A percentile compares a stretch with the other conserved stretches of the same genome.
Evolutionary conservation across 2,797 vertebrate genomes (phyloP).

Genomic region (Pipistrellus pygmaeus): DNA sequence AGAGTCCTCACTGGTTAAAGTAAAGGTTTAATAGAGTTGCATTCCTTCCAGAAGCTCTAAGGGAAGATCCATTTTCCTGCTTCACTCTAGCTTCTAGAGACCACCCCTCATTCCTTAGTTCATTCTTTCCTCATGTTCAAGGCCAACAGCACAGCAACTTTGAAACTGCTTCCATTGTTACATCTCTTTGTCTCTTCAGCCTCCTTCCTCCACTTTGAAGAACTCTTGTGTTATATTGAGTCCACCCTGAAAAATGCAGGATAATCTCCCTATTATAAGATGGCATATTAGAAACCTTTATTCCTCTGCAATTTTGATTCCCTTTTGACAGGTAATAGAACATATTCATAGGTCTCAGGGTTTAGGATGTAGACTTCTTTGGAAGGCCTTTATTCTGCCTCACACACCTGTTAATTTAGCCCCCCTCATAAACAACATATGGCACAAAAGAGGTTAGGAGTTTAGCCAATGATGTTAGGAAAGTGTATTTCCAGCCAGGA

Average conservation of each 20-base stretch:
- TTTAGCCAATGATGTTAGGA: not conserved
- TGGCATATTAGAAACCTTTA: not conserved
- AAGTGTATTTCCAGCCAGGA: not conserved
- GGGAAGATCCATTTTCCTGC: not conserved
- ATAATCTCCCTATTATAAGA: not conserved
- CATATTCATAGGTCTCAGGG: not conserved
- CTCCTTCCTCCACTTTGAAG: not conserved
- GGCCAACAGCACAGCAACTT: not conserved
- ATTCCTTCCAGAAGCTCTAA: not conserved
- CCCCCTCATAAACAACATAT: not conserved
- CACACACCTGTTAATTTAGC: not conserved
- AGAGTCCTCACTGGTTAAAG: not conserved
- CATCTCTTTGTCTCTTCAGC: not conserved
- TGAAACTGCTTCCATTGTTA: not conserved
- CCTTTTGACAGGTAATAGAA: not conserved
- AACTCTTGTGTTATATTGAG: not conserved
- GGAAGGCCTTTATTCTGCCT: not conserved
- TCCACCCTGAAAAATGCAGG: not conserved
- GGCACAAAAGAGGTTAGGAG: not conserved
- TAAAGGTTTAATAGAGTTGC: not conserved
- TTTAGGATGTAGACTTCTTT: not conserved
- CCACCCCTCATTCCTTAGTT: not conserved
- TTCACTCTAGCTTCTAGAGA: not conserved
- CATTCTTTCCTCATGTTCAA: not conserved
- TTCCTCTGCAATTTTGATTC: not conserved